Evolutionary conservation across 2,113 vertebrate species (phyloP).

Genomic region (Zeus faber): DNA sequence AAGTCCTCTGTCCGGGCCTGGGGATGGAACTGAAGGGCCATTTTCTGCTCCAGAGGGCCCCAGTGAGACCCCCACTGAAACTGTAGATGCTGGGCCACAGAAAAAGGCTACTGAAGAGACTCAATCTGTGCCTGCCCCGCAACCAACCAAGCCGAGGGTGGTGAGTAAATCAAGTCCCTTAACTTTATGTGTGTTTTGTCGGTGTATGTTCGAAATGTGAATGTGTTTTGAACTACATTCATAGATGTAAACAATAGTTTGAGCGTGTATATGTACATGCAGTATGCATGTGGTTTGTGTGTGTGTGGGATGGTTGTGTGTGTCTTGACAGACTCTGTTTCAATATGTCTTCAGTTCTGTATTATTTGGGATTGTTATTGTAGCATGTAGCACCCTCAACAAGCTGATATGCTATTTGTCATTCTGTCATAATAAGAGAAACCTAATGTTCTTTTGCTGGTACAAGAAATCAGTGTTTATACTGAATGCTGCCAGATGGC

Average conservation of each 20-base stretch:
- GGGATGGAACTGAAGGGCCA: conserved; percentile 39
- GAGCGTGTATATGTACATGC: conserved; percentile 8
- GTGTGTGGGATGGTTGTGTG: no score
- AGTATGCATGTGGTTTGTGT: background rate
- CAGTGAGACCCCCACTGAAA: conserved; percentile 56
- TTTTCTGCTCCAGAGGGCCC: conserved; percentile 61
- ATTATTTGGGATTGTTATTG: background rate
- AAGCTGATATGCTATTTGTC: background rate
- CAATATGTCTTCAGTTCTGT: background rate
- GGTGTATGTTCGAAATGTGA: background rate
- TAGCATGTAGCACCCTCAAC: background rate
- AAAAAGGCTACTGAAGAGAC: conserved; percentile 73
- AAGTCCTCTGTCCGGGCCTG: conserved; percentile 23
- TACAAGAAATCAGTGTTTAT: no score
- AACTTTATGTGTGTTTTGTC: background rate
- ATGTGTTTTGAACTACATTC: no score
- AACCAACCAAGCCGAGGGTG: conserved; percentile 89
- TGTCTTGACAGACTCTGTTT: background rate
- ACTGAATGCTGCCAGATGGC: no score
- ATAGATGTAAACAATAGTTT: no score
- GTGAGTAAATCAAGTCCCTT: conserved; percentile 75
- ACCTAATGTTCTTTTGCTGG: no score
- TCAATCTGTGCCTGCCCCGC: conserved; percentile 43
- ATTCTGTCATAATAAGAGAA: background rate
- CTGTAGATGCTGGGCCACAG: conserved; percentile 66